A percentile compares a stretch with the other conserved stretches of the same genome.
phyloP scores from a whole-genome alignment of 2,113 vertebrate genomes.

The Bos javanicus region DNA sequence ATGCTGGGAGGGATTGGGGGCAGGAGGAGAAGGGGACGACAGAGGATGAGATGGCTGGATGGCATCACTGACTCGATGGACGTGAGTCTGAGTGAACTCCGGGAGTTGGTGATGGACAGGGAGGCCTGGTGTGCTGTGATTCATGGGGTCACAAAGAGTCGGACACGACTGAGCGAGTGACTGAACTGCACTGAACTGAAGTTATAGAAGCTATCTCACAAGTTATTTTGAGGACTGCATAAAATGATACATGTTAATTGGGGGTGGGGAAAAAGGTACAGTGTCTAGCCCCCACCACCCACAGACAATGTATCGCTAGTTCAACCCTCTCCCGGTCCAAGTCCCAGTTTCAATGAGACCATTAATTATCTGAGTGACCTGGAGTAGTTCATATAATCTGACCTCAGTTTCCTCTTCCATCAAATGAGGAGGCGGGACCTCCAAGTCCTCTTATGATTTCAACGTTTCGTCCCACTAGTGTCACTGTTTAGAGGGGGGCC shows the following conservation, averaged over 20 bases:
- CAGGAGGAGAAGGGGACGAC: no score
- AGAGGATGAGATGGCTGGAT: no score
- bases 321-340: neutral
- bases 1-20: no score
- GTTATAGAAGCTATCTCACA: neutral
- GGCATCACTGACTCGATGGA: no score
- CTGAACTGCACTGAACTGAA: no score
- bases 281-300: neutral
- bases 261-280: rapidly evolving
- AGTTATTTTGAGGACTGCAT: neutral
- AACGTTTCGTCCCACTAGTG: neutral
- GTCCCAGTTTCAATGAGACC: neutral
- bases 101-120: no score
- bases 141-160: no score
- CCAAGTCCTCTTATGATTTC: neutral
- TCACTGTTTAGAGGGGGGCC: neutral
- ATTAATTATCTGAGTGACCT: neutral
- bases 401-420: neutral
- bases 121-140: no score
- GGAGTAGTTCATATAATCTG: neutral
- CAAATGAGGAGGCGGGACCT: neutral
- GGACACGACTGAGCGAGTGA: no score
- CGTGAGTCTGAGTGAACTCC: no score
- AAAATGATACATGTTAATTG: rapidly evolving
- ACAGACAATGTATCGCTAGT: neutral